Evolutionary conservation across 2,888 invertebrate species (phyloP), one percentile per base, ranked within the genome.

Genomic region (Drosophila silvestris): DNA sequence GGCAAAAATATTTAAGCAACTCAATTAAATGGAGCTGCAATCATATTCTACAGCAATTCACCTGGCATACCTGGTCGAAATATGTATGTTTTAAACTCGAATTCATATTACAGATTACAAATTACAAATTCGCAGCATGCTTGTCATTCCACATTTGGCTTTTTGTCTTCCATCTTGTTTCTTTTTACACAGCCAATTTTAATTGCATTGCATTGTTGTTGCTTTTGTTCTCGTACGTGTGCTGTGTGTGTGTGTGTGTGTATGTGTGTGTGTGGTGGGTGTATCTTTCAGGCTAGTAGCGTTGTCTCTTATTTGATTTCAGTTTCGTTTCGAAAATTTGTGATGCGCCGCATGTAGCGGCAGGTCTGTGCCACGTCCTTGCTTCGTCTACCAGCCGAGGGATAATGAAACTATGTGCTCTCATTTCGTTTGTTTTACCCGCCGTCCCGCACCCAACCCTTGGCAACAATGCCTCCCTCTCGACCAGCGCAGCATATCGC

Each of bases 81-180:
- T 72, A 62, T 76, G 50, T 77, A 72, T 12, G 70, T 80, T 80
- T 85, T 74, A 83, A 80, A 74, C 65, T 77, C 82, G 74, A 87
- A 90, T 90, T 85, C 81, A 81, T 77, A 90, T 90, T 77, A 70
- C 70, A 75, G 69, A 86, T 86, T 76, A 64, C 74, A 69, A 70
- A 85, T 79, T 79, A 89, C 85, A 85, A 85, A 85, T 90, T 85
- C 90, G 78, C 83, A 85, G 88, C 85, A 90, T 90, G 90, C 88
- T 85, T 90, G 85, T 81, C 88, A 85, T 88, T 81, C 74, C 85
- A 70, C 69, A 80, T 78, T 83, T 76, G 50, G 54, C 22, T 35
- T 57, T 80, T 80, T 70, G 67, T 59, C 72, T 68, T 70, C 35
- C 59, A 33, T 51, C 66, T 63, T 53, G 66, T n/a, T 52, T 30